A percentile compares a stretch with the other conserved stretches of the same genome.
phyloP scores from a whole-genome alignment of 2,797 vertebrate species.

The Phoxinus dragarum region DNA sequence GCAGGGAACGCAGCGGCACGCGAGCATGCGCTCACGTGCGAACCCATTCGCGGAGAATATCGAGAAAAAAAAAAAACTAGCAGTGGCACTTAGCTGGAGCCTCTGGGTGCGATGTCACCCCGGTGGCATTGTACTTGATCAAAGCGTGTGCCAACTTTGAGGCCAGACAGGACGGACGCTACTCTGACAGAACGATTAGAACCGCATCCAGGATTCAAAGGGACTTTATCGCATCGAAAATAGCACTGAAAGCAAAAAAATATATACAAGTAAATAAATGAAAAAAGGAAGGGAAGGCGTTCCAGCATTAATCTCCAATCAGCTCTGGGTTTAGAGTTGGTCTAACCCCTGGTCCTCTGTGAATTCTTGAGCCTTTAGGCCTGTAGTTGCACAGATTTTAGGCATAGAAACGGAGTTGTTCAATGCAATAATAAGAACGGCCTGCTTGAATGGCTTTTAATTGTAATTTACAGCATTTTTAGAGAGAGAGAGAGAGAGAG shows the following conservation, averaged over 20 bases:
- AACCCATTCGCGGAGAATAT: conserved; percentile 23
- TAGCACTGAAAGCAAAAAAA: conserved; percentile 16
- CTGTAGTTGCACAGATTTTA: conserved; percentile 48
- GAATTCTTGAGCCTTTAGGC: conserved; percentile 30
- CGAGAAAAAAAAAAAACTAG: conserved; percentile 42
- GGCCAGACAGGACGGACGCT: conserved; percentile 13
- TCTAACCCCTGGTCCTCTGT: conserved; percentile 44
- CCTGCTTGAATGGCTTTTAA: conserved; percentile 44
- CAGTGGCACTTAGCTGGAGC: conserved; percentile 71
- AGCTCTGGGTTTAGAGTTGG: conserved; percentile 10
- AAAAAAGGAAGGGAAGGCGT: background rate
- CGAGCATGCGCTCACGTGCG: conserved; percentile 11
- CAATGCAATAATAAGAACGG: conserved; percentile 61
- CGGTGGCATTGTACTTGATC: conserved; percentile 1
- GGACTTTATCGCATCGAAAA: conserved; percentile 31
- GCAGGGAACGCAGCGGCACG: conserved; percentile 27
- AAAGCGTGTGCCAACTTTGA: conserved; percentile 38
- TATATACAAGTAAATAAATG: too few species aligned
- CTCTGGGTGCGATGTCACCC: conserved; percentile 59
- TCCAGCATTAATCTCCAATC: background rate
- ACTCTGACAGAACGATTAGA: conserved; percentile 17
- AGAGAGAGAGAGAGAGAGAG: conserved; percentile 23
- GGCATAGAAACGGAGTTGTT: conserved; percentile 45
- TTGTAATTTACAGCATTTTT: conserved; percentile 35
- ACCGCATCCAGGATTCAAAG: conserved; percentile 24